Evolutionary conservation across 2,113 vertebrate genomes (phyloP), one percentile per base, ranked within the genome.

Genomic region (Toxotes chatareus): DNA sequence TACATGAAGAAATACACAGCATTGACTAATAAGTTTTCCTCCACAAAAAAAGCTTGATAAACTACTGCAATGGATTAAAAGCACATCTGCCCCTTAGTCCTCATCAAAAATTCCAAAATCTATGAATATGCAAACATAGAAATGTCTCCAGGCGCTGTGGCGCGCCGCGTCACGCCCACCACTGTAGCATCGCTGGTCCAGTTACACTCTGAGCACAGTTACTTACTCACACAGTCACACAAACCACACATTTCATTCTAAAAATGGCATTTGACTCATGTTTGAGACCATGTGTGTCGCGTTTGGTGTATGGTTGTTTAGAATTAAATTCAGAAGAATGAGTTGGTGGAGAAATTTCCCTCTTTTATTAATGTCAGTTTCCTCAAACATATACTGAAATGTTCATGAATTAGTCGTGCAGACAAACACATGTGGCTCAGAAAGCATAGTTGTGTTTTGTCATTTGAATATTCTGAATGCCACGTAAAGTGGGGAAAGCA

Each of bases 41-140:
- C 23, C 34, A 36, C 1, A 47, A 49, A 71, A 79, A 66, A 16
- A 56, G 34, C 17, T 68, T 2, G 16, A 3, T 76, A 66, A 72
- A 68, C 51, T 65, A 63, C 60, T 19, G 14, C 32, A 80, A 73
- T 76, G 11, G 63, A 85, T 86, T 78, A 64, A 13, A 82, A 80
- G 38, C 7, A 57, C 23, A 5, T 75, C 27, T 62, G 34, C 65
- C 61, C 0, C 32, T 75, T 74, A 27, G 12, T 53, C 57, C 34
- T 76, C 64, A 82, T 87, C 44, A 70, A 42, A 82, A 71, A 73
- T 79, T 83, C 64, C 34, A 19, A 65, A 62, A 57, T 38, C 5
- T 57, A 61, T 76, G 65, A 84, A 80, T 83, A 84, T 83, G 84
- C 62, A 85, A 81, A 79, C 62, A 32, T 0, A 1, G 31, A 19